Conservation (phyloP, 2,797 vertebrate species). For the Peromyscus eremicus region DNA sequence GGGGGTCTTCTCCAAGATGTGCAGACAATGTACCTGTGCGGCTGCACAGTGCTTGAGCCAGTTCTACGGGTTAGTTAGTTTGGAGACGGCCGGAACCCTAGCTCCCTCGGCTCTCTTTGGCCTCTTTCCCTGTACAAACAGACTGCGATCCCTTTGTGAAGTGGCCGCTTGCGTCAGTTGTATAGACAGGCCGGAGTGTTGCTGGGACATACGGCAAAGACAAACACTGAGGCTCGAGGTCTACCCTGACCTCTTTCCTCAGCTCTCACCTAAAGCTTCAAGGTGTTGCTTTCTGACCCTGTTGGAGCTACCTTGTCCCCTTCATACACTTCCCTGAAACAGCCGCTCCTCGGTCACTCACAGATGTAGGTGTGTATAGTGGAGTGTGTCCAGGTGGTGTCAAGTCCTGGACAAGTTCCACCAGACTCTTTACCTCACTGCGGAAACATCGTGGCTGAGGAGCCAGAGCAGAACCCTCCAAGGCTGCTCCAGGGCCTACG, state of each 20-base stretch:
- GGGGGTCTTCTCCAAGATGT: background rate
- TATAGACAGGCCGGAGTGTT: background rate
- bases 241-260: rapidly evolving
- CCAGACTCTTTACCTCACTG: background rate
- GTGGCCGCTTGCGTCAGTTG: background rate
- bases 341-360: background rate
- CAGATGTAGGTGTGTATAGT: background rate
- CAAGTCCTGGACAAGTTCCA: background rate
- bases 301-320: background rate
- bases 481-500: background rate
- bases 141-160: background rate
- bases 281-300: background rate
- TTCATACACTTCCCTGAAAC: background rate
- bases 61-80: background rate
- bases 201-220: background rate
- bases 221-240: background rate
- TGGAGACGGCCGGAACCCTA: background rate
- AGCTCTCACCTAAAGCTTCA: background rate
- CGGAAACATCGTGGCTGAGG: background rate
- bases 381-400: background rate
- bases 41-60: background rate
- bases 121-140: slow-evolving; percentile 14
- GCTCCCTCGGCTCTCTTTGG: background rate
- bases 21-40: background rate
- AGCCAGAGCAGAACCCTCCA: background rate